Conservation (phyloP, 2,113 vertebrate genomes). For the Calonectris borealis region DNA sequence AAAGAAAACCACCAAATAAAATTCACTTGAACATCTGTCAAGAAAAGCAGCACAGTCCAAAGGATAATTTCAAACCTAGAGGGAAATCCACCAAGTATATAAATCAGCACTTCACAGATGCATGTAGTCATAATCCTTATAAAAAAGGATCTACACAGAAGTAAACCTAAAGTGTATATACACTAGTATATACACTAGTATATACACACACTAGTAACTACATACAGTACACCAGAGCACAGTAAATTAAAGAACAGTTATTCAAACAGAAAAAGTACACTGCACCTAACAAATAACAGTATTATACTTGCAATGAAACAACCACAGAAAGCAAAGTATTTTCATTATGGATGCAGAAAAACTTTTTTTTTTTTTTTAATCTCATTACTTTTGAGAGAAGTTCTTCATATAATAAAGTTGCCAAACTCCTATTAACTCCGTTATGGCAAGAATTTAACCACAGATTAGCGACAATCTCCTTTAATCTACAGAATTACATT, state of each 20-base stretch:
- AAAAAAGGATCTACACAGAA: background rate
- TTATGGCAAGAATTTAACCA: background rate
- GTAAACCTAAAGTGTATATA: background rate
- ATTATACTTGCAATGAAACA: background rate
- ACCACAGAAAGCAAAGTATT: background rate
- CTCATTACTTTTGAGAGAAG: background rate
- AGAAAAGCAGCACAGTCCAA: background rate
- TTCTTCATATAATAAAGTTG: background rate
- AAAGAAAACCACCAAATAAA: background rate
- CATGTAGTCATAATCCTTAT: background rate
- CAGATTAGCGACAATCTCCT: background rate
- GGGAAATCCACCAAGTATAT: background rate
- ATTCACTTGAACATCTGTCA: background rate
- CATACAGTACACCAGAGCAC: background rate
- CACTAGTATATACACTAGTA: background rate
- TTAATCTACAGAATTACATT: background rate
- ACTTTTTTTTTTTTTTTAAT: background rate
- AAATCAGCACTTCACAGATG: background rate
- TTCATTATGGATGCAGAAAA: background rate
- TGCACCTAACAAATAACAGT: background rate
- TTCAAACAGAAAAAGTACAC: background rate
- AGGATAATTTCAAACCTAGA: background rate
- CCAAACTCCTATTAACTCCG: background rate
- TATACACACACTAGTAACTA: background rate
- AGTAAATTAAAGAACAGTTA: background rate